Evolutionary conservation across 2,113 vertebrate species (phyloP).

Genomic region (Lagopus muta): DNA sequence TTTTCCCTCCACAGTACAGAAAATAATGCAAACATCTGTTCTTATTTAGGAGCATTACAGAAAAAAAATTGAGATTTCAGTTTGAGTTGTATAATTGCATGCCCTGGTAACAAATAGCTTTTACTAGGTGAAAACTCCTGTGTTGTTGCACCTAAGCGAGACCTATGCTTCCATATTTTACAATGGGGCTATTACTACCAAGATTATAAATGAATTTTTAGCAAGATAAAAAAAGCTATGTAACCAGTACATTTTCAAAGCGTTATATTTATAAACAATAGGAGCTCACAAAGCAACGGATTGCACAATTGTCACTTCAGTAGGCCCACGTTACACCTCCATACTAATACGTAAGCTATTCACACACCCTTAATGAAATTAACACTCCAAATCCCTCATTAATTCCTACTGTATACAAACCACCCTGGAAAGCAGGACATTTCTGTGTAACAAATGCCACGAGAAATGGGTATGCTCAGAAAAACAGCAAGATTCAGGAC

Average conservation of each 20-base stretch:
- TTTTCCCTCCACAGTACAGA: neutral
- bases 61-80: neutral
- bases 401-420: neutral
- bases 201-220: neutral
- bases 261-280: neutral
- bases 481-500: neutral
- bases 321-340: neutral
- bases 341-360: neutral
- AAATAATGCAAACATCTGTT: neutral
- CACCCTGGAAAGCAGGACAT: neutral
- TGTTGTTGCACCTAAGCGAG: neutral
- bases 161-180: neutral
- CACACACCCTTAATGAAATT: too few relatives aligned
- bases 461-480: neutral
- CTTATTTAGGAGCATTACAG: neutral
- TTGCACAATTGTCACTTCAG: neutral
- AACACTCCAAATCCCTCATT: neutral
- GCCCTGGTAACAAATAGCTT: neutral
- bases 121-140: neutral
- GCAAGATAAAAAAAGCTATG: accelerated
- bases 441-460: neutral
- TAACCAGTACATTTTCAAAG: neutral
- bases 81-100: neutral
- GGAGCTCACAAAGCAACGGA: accelerated
- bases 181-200: neutral